Evolutionary conservation across 1,140 invertebrate species (phyloP).

Genomic region (Xylocopa sonorina): DNA sequence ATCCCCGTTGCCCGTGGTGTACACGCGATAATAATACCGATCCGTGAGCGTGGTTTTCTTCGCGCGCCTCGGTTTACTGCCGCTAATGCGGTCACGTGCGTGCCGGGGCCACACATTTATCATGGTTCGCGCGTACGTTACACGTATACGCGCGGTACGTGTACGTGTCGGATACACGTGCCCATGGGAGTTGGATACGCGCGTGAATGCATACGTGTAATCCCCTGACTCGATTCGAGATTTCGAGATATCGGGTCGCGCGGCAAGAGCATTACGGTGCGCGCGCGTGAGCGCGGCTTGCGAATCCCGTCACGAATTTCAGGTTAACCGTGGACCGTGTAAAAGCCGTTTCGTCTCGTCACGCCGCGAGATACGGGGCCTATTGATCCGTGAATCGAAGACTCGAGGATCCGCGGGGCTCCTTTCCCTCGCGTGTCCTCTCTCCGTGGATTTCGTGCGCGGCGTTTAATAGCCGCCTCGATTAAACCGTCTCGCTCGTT

Average conservation of each 20-base stretch:
- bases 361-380: background rate
- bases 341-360: slow-evolving; percentile 49
- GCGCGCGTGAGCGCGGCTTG: background rate
- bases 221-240: slow-evolving; percentile 15
- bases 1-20: background rate
- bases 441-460: slow-evolving; percentile 29
- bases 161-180: slow-evolving; percentile 38
- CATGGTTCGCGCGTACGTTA: slow-evolving; percentile 20
- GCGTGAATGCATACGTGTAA: background rate
- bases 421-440: slow-evolving; percentile 2
- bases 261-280: slow-evolving; percentile 8
- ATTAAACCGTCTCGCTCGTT: slow-evolving; percentile 56
- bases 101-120: slow-evolving; percentile 32
- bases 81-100: slow-evolving; percentile 49
- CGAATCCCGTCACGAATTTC: slow-evolving; percentile 38
- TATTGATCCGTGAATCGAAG: slow-evolving; percentile 62
- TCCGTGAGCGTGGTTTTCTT: slow-evolving; percentile 26
- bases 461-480: slow-evolving; percentile 48
- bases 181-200: background rate
- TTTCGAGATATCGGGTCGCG: slow-evolving; percentile 30
- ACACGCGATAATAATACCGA: slow-evolving; percentile 30
- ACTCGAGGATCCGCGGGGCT: slow-evolving; percentile 19
- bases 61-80: background rate
- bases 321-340: slow-evolving; percentile 41
- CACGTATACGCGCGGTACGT: slow-evolving; percentile 2